These are phyloP conservation scores for Pseudorhiza aurosa DNA, from an alignment of 30 jellyfish, hydroid and myxozoan species.

Conservation along the genomic window DNA sequence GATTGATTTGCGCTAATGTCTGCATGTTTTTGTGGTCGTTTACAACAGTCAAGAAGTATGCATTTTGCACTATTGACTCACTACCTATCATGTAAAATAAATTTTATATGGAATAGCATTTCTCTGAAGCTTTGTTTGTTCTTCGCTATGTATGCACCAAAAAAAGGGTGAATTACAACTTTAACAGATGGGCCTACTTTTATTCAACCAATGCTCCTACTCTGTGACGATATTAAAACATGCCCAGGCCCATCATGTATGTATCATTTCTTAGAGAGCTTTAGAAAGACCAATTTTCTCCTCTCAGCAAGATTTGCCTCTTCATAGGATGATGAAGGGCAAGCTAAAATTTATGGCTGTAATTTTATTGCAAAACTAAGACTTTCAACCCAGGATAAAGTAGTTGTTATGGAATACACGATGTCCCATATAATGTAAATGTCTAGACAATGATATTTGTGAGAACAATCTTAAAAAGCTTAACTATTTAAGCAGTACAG, in stretches of 20 bases:
- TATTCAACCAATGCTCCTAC: conserved; percentile 31
- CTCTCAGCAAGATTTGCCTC: conserved; percentile 9
- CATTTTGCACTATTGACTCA: conserved; percentile 40
- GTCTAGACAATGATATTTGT: too few relatives aligned
- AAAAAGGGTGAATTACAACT: conserved; percentile 32
- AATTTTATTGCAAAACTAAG: conserved; percentile 31
- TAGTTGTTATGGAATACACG: conserved; percentile 16
- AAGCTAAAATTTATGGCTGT: conserved; percentile 24
- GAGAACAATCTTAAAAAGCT: too few relatives aligned
- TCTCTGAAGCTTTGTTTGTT: conserved; percentile 41
- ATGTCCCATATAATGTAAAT: neutral
- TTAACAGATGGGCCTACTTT: conserved; percentile 58
- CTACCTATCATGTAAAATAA: conserved; percentile 34
- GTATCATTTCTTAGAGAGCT: conserved; percentile 28
- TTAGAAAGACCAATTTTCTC: conserved; percentile 12
- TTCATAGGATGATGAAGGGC: conserved; percentile 21
- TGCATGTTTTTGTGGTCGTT: conserved; percentile 46
- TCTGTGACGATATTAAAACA: conserved; percentile 39
- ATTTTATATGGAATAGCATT: conserved; percentile 20
- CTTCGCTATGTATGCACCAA: conserved; percentile 41
- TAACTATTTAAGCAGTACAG: too few relatives aligned
- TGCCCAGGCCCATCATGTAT: conserved; percentile 45
- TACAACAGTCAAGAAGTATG: conserved; percentile 26
- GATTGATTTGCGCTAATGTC: neutral
- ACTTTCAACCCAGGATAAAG: conserved; percentile 36